Base-by-base conservation (phyloP, 1,140 invertebrate species). In the Rhizoglyphus robini region DNA sequence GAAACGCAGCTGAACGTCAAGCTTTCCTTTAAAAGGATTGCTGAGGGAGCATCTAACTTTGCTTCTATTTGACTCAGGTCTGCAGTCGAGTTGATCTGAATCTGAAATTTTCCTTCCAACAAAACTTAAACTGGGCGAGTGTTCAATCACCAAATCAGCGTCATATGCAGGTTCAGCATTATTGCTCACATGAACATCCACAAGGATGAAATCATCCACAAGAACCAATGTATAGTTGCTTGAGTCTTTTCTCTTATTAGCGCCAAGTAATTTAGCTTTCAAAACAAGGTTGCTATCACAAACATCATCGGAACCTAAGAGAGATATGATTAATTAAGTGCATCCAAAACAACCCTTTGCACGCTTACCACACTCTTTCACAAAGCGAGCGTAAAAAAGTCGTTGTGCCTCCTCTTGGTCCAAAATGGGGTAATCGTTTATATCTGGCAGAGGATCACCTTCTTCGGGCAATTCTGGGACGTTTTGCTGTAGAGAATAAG, bases 311-410 rank as follows among this genome's bases (percentile, higher is more conserved):
- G 4, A 20, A 1, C n/a, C n/a, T n/a, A n/a, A n/a, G n/a, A n/a
- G n/a, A n/a, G n/a, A n/a, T n/a, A 5, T 5, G 23, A 60, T 63
- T 60, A 61, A 63, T 25, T 5, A 15, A 20, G 18, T 25, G 62
- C 8, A 8, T 49, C n/a, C n/a, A n/a, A 63, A 61, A 4, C 20
- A 11, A 58, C 59, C 5, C 5, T 77, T 5, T n/a, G n/a, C n/a
- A n/a, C n/a, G n/a, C n/a, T n/a, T n/a, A n/a, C 90, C 92, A 74
- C 92, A 97, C 72, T 96, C 89, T 76, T 94, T 95, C 61, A 90
- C 83, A 78, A 97, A 95, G 27, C 84, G 86, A 2, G 87, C 90
- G 71, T 86, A 81, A 71, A 94, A 93, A 3, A 84, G 78, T 69
- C 84, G 84, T 11, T 83, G 83, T 0, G 90, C 88, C 73, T 87